These are phyloP conservation scores for Poeciliopsis prolifica DNA, from an alignment of 2,113 vertebrate genomes.

Conservation along the genomic window DNA sequence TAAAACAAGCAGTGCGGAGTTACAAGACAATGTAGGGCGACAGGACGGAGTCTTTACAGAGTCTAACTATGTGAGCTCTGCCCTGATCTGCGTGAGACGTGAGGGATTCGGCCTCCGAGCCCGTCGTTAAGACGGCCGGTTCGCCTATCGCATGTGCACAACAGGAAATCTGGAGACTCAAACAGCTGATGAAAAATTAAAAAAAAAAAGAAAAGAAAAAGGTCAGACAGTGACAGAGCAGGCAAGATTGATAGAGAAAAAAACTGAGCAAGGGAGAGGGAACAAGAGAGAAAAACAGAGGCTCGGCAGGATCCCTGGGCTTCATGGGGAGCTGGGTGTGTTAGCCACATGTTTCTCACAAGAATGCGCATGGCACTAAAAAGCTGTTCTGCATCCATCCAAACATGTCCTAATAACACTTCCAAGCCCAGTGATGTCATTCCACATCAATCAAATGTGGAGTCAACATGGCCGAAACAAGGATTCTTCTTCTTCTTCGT, in stretches of 20 bases:
- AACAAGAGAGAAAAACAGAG: slow-evolving; percentile 35
- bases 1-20: not conserved
- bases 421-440: slow-evolving; percentile 65
- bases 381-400: slow-evolving; percentile 44
- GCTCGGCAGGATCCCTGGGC: slow-evolving; percentile 77
- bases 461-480: slow-evolving; percentile 42
- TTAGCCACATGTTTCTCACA: slow-evolving; percentile 60
- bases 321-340: slow-evolving; percentile 69
- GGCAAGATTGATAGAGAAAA: slow-evolving; percentile 40
- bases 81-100: slow-evolving; percentile 5
- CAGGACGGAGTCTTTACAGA: not conserved
- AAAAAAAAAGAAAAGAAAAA: slow-evolving; percentile 9
- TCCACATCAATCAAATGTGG: slow-evolving; percentile 47
- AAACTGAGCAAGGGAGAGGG: slow-evolving; percentile 19
- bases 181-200: slow-evolving; percentile 17
- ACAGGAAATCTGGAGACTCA: slow-evolving; percentile 51
- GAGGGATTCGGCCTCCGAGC: slow-evolving; percentile 33
- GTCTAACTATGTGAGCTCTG: slow-evolving; percentile 8
- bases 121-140: slow-evolving; percentile 32
- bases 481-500: not conserved
- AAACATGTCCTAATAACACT: slow-evolving; percentile 52
- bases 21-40: slow-evolving; percentile 17
- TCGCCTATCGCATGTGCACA: slow-evolving; percentile 31
- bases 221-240: slow-evolving; percentile 12
- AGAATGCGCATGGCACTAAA: slow-evolving; percentile 42